Evolutionary conservation across 2,113 vertebrate species (phyloP), one percentile per base, ranked within the genome.

Genomic region (Arothron firmamentum): DNA sequence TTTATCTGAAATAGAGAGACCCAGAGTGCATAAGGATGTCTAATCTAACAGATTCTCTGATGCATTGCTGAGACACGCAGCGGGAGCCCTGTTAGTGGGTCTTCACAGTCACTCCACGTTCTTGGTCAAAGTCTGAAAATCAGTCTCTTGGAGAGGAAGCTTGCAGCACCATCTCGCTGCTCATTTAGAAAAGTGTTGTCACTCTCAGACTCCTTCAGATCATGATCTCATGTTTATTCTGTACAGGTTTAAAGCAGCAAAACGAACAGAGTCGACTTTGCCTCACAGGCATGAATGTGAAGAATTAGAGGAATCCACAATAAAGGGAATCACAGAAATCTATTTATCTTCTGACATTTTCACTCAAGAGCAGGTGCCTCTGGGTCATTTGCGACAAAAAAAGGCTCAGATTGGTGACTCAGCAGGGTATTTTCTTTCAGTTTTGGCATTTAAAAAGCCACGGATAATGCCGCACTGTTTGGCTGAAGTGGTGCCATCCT

Each of bases 311-410:
- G 38, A 17, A 78, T 76, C 56, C 59, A 46, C 64, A 53, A 65
- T 52, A 38, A 59, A 65, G 10, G 65, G 48, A 65, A 41, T 81
- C 77, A 82, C 75, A 77, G 67, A 74, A 72, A 61, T 71, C 46
- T 9, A 12, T 19, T 65, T 77, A 59, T 72, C 34, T 34, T 25
- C 45, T 62, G 65, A 64, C 57, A 34, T 56, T 79, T 78, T 62
- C 65, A 47, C 57, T 59, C 41, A 68, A 49, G 76, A 81, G 61
- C 78, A 74, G 71, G 53, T 74, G 61, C 31, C 51, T 67, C 50
- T 59, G 65, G 41, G 56, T 61, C 78, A 78, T 86, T 85, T 79
- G 78, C 77, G 75, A 72, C 48, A 18, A 11, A 38, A 28, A 38
- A 10, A 38, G 6, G 52, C 65, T 74, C 68, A 67, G 68, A 53